These are phyloP conservation scores for Wiebesia pumilae DNA, from an alignment of 1,140 invertebrate genomes.

Conservation along the genomic window DNA sequence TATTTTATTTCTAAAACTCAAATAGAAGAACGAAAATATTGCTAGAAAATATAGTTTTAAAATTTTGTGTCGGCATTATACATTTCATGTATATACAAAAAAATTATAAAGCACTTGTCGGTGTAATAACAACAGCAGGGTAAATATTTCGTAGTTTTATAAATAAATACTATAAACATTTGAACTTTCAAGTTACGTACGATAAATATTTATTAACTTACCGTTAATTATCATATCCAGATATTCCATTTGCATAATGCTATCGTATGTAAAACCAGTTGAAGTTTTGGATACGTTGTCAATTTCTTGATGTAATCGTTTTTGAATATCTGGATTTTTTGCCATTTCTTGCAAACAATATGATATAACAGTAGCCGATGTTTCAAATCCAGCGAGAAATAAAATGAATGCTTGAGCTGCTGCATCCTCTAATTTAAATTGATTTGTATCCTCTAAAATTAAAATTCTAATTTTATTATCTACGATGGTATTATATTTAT, in stretches of 20 bases:
- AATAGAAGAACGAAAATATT: no score
- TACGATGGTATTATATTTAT: no score
- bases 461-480: background rate
- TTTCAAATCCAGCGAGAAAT: slow-evolving; percentile 69
- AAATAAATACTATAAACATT: no score
- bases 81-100: no score
- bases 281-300: slow-evolving; percentile 34
- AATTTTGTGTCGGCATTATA: no score
- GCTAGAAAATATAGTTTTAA: no score
- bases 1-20: no score
- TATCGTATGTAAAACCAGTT: slow-evolving; percentile 13
- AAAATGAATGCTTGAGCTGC: slow-evolving; percentile 61
- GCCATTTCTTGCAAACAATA: slow-evolving; percentile 69
- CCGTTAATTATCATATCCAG: slow-evolving; percentile 38
- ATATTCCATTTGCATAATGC: slow-evolving; percentile 30
- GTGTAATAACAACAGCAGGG: no score
- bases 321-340: slow-evolving; percentile 62
- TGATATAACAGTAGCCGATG: slow-evolving; percentile 61
- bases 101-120: no score
- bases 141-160: no score
- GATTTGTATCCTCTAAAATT: background rate
- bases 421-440: slow-evolving; percentile 33
- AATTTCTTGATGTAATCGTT: slow-evolving; percentile 66
- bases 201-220: background rate
- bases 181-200: no score